A percentile compares a stretch with the other conserved stretches of the same genome.
phyloP scores from a whole-genome alignment of 2,113 vertebrate species.

The Opisthocomus hoazin region DNA sequence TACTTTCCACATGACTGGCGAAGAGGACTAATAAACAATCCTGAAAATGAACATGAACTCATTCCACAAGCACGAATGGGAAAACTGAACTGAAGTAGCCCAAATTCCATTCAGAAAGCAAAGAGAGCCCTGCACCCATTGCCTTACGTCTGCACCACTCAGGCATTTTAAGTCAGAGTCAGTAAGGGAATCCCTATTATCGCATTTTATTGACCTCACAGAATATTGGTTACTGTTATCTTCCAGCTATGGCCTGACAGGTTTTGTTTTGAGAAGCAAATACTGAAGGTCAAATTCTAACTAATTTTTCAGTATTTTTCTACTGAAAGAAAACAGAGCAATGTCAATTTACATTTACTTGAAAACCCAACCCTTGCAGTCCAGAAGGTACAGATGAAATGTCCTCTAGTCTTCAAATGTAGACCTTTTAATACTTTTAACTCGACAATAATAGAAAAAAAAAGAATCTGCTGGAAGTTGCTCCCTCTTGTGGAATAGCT shows the following conservation, averaged over 20 bases:
- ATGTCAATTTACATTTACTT: not conserved
- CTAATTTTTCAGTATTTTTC: not conserved
- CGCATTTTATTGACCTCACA: not conserved
- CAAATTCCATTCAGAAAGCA: not conserved
- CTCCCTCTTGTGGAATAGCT: conserved; percentile 23
- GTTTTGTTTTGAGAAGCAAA: not conserved
- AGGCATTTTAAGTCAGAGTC: not conserved
- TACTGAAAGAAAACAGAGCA: not conserved
- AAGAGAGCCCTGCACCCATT: not conserved
- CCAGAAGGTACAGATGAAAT: not conserved
- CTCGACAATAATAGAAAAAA: not conserved
- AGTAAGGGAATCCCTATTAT: not conserved
- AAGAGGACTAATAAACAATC: not conserved
- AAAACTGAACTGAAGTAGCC: not conserved
- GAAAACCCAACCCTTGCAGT: not conserved
- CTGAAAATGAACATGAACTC: not conserved
- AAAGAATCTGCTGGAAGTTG: not conserved
- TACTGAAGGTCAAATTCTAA: not conserved
- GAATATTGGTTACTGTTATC: not conserved
- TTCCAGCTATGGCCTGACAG: not conserved
- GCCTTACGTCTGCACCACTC: not conserved
- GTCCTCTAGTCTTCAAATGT: not conserved
- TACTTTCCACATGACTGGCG: not conserved
- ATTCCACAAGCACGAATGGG: not conserved
- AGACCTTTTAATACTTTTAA: not conserved